Conservation (phyloP, 2,797 vertebrate genomes). For the Rhincodon typus region DNA sequence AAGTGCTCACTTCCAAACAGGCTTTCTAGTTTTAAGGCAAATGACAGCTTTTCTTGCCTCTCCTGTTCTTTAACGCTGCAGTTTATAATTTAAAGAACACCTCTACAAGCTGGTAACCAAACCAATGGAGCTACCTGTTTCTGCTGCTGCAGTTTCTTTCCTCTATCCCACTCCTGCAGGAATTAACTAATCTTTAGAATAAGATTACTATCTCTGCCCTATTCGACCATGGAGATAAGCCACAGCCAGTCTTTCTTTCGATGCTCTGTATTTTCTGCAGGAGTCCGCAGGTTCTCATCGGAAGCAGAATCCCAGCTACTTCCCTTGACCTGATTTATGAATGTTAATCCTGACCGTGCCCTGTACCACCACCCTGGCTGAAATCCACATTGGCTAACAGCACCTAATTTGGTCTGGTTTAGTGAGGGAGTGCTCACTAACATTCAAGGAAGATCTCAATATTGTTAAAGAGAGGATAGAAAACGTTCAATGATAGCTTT, state of each 20-base stretch:
- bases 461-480: not conserved
- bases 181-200: not conserved
- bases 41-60: not conserved
- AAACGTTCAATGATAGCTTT: not conserved
- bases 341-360: not conserved
- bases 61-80: not conserved
- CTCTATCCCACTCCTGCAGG: not conserved
- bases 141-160: not conserved
- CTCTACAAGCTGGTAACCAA: not conserved
- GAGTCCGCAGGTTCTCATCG: not conserved
- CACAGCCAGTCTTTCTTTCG: not conserved
- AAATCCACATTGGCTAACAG: not conserved
- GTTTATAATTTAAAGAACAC: not conserved
- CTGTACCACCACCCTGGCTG: not conserved
- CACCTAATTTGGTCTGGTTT: not conserved
- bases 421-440: not conserved
- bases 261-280: not conserved
- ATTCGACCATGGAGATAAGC: not conserved
- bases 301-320: not conserved
- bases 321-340: not conserved
- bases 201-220: not conserved
- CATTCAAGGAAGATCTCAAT: not conserved
- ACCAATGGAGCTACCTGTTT: too few species aligned
- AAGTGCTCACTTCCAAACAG: not conserved
- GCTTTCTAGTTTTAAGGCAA: not conserved